Evolutionary conservation across 2,888 invertebrate genomes (phyloP), one percentile per base, ranked within the genome.

Genomic region (Argyresthia albistria): DNA sequence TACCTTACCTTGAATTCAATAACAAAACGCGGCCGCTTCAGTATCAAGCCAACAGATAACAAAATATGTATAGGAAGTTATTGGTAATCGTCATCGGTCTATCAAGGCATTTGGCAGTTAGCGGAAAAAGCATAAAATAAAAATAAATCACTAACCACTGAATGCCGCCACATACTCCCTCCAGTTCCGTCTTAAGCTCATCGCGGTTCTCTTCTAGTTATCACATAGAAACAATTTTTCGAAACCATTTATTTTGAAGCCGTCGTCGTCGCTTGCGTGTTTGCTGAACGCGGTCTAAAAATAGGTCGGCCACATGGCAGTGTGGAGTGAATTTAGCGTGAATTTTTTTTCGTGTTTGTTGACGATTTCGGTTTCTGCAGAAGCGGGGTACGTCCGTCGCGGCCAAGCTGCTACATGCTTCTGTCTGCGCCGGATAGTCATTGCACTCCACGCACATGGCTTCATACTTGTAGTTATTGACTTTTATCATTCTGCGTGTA

Each of bases 151-250:
- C 86, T 70, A 66, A 87, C 86, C 86, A 70, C 86, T 86, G 72
- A 87, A 76, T 59, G 86, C 86, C 54, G 84, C 75, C 61, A 77
- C 75, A 72, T 86, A 87, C 71, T 87, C 86, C 64, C 86, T 82
- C 84, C 84, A 86, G 62, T 82, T 83, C 68, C 68, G 76, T 64
- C 70, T 71, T 76, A 67, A 72, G 70, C 68, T 76, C 86, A 84
- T 87, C 65, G 66, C 46, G 43, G 45, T 16, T 14, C 48, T 48
- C 8, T 15, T 43, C 15, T n/a, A n/a, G n/a, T n/a, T 67, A 61
- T 64, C 72, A 67, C 65, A 60, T 65, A 35, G 45, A 45, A 45
- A 35, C 69, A 67, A 72, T 70, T 73, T 62, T 64, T 73, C 62
- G 64, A 63, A 67, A 73, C 69, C 84, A 86, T 86, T 81, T 81